Evolutionary conservation across 2,888 invertebrate species (phyloP).

Genomic region (Coremacera marginata): DNA sequence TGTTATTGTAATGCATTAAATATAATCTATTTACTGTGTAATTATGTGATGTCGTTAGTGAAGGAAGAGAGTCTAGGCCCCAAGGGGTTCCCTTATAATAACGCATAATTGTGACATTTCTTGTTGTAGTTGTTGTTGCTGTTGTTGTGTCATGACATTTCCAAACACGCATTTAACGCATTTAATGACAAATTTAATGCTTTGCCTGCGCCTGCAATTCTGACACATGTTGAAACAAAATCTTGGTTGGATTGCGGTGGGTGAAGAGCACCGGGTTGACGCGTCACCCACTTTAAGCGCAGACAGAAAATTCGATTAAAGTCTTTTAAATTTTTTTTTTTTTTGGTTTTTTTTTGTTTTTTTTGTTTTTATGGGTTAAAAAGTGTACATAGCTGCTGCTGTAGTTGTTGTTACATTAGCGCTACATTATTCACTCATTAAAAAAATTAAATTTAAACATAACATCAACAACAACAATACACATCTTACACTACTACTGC

Average conservation of each 20-base stretch:
- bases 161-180: constrained; percentile 30
- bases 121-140: constrained; percentile 21
- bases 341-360: constrained; percentile 4
- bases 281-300: constrained; percentile 7
- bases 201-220: constrained; percentile 29
- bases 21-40: constrained; percentile 27
- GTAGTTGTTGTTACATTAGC: background rate
- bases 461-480: constrained; percentile 60
- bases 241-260: background rate
- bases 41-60: constrained; percentile 7
- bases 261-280: background rate
- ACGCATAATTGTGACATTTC: constrained; percentile 13
- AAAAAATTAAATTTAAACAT: constrained; percentile 54
- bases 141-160: constrained; percentile 3
- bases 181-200: constrained; percentile 39
- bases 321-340: no score
- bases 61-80: background rate
- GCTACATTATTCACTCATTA: constrained; percentile 45
- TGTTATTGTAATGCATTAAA: constrained; percentile 14
- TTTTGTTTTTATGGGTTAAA: background rate
- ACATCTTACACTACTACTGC: background rate
- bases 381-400: background rate
- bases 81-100: background rate
- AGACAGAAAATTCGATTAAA: constrained; percentile 18
- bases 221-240: constrained; percentile 25